A percentile compares a stretch with the other conserved stretches of the same genome.
Evolutionary conservation across 2,888 invertebrate genomes (phyloP).

Genomic region (Nemurella pictetii): DNA sequence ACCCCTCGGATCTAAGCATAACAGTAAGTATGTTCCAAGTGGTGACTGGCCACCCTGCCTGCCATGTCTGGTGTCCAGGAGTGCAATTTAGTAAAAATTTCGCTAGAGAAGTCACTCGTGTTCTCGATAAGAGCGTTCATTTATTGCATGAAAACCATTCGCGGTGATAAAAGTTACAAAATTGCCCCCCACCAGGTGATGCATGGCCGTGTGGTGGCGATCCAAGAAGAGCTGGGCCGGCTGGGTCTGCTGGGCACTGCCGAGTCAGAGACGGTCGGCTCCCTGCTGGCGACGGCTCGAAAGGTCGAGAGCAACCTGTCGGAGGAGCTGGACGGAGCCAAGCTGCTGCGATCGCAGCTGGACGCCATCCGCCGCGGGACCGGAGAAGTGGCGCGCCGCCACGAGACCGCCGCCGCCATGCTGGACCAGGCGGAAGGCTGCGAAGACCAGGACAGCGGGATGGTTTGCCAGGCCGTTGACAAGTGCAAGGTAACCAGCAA

Average conservation of each 20-base stretch:
- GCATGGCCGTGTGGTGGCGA: conserved; percentile 71
- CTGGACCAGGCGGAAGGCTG: conserved; percentile 72
- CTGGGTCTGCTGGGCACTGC: conserved; percentile 67
- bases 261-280: conserved; percentile 78
- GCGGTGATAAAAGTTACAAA: too few species aligned
- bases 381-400: conserved; percentile 66
- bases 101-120: too few species aligned
- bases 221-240: conserved; percentile 78
- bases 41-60: too few species aligned
- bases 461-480: conserved; percentile 73
- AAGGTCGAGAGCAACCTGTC: conserved; percentile 70
- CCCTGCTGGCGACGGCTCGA: conserved; percentile 69
- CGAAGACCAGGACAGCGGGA: conserved; percentile 73
- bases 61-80: too few species aligned
- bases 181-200: too few species aligned
- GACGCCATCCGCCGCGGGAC: conserved; percentile 72
- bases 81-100: too few species aligned
- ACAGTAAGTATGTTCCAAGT: too few species aligned
- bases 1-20: too few species aligned
- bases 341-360: conserved; percentile 71
- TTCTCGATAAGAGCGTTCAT: too few species aligned
- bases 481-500: conserved; percentile 66
- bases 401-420: conserved; percentile 61
- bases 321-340: conserved; percentile 76
- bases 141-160: too few species aligned